Evolutionary conservation across 2,797 vertebrate genomes (phyloP).

Genomic region (Pangasius sanitwongsei): DNA sequence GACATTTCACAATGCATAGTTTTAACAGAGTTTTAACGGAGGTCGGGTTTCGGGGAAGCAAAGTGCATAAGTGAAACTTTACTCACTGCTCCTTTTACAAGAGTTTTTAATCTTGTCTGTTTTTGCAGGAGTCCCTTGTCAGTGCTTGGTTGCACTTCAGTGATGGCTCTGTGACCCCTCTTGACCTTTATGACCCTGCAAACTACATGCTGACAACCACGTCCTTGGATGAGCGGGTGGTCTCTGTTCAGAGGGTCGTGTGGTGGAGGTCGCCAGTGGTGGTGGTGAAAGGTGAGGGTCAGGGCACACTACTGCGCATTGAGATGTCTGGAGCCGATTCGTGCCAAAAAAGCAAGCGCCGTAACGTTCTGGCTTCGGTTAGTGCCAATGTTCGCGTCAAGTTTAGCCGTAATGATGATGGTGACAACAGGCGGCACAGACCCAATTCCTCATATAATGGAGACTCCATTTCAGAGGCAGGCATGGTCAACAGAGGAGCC

Average conservation of each 20-base stretch:
- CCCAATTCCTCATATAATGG: slow-evolving; percentile 76
- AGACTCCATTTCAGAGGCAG: slow-evolving; percentile 77
- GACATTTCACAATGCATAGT: not conserved
- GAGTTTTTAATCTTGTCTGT: slow-evolving; percentile 29
- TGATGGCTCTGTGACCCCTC: slow-evolving; percentile 87
- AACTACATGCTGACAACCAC: slow-evolving; percentile 84
- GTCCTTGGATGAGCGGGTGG: slow-evolving; percentile 83
- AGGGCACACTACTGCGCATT: slow-evolving; percentile 84
- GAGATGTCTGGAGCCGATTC: slow-evolving; percentile 84
- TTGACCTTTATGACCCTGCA: slow-evolving; percentile 87
- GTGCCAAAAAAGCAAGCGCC: slow-evolving; percentile 87
- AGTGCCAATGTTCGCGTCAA: slow-evolving; percentile 79
- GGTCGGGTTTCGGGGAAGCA: not conserved
- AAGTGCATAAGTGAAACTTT: not conserved
- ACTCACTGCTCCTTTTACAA: not conserved
- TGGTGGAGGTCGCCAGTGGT: slow-evolving; percentile 80
- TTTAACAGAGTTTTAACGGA: not conserved
- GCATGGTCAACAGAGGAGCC: slow-evolving; percentile 71
- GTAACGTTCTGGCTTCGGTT: slow-evolving; percentile 80
- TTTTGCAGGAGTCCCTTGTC: slow-evolving; percentile 86
- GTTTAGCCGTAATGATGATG: slow-evolving; percentile 78
- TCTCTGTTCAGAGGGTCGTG: slow-evolving; percentile 70
- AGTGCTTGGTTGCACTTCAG: slow-evolving; percentile 96
- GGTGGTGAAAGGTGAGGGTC: slow-evolving; percentile 86
- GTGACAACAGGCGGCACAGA: slow-evolving; percentile 77